Evolutionary conservation across 2,888 invertebrate genomes (phyloP), one percentile per base, ranked within the genome.

Genomic region (Pemphredon lugubris): DNA sequence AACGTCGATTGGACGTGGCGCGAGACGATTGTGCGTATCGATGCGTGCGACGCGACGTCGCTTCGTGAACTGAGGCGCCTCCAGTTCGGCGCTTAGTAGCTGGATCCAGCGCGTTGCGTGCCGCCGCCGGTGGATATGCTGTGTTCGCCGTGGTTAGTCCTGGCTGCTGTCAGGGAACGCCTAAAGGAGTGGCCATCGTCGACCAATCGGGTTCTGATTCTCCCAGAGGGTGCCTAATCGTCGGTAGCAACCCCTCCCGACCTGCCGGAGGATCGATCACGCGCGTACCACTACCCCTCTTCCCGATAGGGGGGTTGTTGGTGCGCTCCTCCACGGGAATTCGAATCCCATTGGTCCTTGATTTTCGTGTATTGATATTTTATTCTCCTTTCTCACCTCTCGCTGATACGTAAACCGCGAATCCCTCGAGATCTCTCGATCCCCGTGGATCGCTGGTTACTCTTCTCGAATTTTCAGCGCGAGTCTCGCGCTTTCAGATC

Each of bases 31-130:
- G n/a, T 48, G 50, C 54, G 77, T 71, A 69, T 66, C 81, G 82
- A 83, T 86, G 83, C 85, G 83, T 81, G 79, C 87, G 83, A 81
- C 81, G 68, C 86, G 82, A 74, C 80, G 86, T 85, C 86, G 81
- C 83, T 81, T 71, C 81, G 81, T 82, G 81, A 80, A 89, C 89
- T 89, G 85, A 85, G 73, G 57, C 61, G 66, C 63, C 68, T 64
- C 45, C 45, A 50, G 75, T 72, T 51, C 65, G 73, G 77, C 67
- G 69, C 68, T 67, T 55, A 67, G 73, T 70, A 68, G 69, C 73
- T 59, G 55, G 61, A 45, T 47, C 51, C 74, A 59, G 16, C 75
- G 75, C 66, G 68, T 77, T 75, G 67, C 61, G 23, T 3, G 58
- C 54, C 21, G 58, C 48, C 20, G 57, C 54, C 21, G 58, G 51